phyloP scores from a whole-genome alignment of 2,113 vertebrate species.

The Colaptes auratus region DNA sequence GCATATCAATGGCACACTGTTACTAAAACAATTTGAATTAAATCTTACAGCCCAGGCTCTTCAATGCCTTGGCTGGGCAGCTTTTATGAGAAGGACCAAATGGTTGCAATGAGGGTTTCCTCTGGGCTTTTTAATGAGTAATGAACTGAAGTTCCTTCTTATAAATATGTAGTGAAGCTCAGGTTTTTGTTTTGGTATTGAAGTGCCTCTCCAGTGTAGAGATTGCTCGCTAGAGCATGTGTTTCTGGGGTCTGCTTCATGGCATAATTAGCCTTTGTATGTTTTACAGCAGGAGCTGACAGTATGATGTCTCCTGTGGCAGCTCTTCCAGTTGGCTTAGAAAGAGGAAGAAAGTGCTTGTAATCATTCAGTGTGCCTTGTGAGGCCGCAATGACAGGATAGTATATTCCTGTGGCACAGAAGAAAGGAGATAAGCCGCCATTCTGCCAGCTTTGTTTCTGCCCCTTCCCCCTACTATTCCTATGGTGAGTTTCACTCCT shows the following conservation, averaged over 20 bases:
- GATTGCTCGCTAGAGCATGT: not conserved
- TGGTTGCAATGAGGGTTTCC: not conserved
- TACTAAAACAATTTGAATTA: constrained; percentile 32
- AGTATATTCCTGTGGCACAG: not conserved
- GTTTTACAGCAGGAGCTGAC: not conserved
- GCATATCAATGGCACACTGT: constrained; percentile 25
- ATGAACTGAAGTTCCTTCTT: not conserved
- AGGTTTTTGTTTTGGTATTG: not conserved
- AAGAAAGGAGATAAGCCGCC: not conserved
- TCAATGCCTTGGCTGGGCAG: not conserved
- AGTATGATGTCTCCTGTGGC: not conserved
- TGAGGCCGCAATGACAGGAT: not conserved
- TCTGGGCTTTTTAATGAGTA: not conserved
- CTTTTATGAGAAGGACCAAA: not conserved
- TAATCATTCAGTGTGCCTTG: not conserved
- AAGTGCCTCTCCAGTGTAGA: not conserved
- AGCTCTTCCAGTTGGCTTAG: not conserved
- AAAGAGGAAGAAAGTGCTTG: not conserved
- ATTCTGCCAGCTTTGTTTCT: not conserved
- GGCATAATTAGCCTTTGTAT: not conserved
- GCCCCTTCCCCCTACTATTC: not conserved
- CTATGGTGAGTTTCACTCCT: not conserved
- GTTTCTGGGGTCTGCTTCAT: not conserved
- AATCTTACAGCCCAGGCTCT: not conserved
- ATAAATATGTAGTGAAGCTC: not conserved